Evolutionary conservation across 2,888 invertebrate genomes (phyloP), one percentile per base, ranked within the genome.

Genomic region (Trachelus iudaicus): DNA sequence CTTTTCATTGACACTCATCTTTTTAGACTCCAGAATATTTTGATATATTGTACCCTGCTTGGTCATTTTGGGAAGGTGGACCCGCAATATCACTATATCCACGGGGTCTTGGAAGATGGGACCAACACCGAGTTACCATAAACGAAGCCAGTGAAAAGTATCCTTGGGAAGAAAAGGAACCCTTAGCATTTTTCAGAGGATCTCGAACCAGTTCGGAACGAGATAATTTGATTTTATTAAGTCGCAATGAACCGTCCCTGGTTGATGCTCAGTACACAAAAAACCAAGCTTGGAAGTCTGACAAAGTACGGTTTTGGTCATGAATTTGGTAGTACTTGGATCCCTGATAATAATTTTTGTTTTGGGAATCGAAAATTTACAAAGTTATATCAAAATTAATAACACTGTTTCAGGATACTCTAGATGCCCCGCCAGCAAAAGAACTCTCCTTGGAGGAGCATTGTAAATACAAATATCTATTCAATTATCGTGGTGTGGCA

Each of bases 51-150:
- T 97, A 97, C 90, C 99, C 99, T 1, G 97, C 98, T 0, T 99
- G 99, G 99, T 96, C 98, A 69, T 99, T 99, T 92, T 98, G 98
- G 98, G 98, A 98, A 92, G 99, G 99, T 35, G 99, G 99, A 0
- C 99, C 99, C 23, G 98, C 99, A 0, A 98, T 99, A 85, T 95
- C 96, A 69, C 92, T 98, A 13, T 98, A 98, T 92, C 99, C 99
- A 0, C 96, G 95, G 77, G 99, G 99, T 33, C 94, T 99, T 82
- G 99, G 98, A 0, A 93, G 98, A 71, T 99, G 99, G 99, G 98
- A 98, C 91, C 91, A 94, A 83, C 96, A 97, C 89, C 93, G 98
- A 78, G 92, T 94, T 79, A 94, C 95, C 12, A 94, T 98, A 79
- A 93, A 95, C 75, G 92, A 93, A 83, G 95, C 95, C 40, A 94